These are phyloP conservation scores for Rhabdomys pumilio DNA, from an alignment of 2,797 vertebrate genomes.

Conservation along the genomic window DNA sequence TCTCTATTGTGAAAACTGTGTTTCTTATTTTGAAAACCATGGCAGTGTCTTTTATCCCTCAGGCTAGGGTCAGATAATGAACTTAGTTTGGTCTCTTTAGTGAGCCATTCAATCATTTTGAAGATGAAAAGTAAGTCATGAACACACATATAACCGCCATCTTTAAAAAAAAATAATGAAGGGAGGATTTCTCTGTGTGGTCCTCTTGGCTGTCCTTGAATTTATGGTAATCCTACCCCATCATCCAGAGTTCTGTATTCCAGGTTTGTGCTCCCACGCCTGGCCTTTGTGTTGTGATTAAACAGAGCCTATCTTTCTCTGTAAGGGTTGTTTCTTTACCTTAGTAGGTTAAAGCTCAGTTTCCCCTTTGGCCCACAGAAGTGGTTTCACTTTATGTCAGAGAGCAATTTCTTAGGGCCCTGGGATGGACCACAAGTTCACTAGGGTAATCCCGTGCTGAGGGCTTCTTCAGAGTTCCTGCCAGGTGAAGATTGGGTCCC, in stretches of 20 bases:
- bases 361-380: background rate
- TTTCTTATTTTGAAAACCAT: background rate
- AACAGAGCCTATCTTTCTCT: background rate
- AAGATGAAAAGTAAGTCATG: background rate
- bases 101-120: conserved; percentile 15
- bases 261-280: background rate
- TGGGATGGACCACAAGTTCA: background rate
- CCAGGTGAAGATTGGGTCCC: background rate
- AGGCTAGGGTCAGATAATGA: background rate
- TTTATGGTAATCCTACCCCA: too few relatives aligned
- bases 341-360: background rate
- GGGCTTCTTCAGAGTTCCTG: background rate
- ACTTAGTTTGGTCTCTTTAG: background rate
- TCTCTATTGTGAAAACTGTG: background rate
- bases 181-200: background rate
- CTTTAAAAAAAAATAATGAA: background rate
- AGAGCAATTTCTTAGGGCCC: background rate
- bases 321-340: background rate
- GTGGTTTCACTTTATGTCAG: background rate
- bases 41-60: background rate
- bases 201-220: background rate
- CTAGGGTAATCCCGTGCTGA: background rate
- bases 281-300: background rate
- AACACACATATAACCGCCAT: background rate
- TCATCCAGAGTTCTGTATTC: too few relatives aligned